Evolutionary conservation across 2,797 vertebrate genomes (phyloP).

Genomic region (Anomalospiza imberbis): DNA sequence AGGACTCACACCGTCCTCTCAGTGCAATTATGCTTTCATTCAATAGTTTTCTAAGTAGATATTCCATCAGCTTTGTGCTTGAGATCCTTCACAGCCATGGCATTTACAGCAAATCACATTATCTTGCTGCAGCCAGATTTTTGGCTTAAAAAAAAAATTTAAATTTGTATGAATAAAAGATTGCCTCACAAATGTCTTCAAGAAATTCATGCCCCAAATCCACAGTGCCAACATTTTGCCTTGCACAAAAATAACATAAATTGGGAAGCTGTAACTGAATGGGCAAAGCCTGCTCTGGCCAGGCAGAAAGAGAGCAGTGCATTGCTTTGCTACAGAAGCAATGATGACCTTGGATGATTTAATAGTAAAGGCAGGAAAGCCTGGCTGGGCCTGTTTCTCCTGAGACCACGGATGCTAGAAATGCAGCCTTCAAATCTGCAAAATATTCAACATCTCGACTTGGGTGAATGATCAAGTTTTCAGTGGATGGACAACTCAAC

Average conservation of each 20-base stretch:
- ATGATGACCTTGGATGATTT: not conserved
- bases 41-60: not conserved
- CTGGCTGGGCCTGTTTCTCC: not conserved
- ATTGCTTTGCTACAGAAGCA: not conserved
- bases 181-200: constrained; percentile 12
- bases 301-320: not conserved
- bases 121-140: constrained; percentile 31
- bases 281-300: not conserved
- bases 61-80: not conserved
- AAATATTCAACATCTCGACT: not conserved
- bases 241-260: not conserved
- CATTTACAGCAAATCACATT: constrained; percentile 29
- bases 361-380: not conserved
- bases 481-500: not conserved
- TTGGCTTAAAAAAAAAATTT: not conserved
- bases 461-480: not conserved
- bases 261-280: not conserved
- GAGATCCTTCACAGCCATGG: constrained; percentile 18
- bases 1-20: not conserved
- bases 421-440: not conserved
- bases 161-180: constrained; percentile 44
- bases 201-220: not conserved
- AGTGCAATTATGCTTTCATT: not conserved
- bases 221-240: constrained; percentile 8
- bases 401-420: not conserved